Evolutionary conservation across 2,888 invertebrate genomes (phyloP).

Genomic region (Lumbricus terrestris): DNA sequence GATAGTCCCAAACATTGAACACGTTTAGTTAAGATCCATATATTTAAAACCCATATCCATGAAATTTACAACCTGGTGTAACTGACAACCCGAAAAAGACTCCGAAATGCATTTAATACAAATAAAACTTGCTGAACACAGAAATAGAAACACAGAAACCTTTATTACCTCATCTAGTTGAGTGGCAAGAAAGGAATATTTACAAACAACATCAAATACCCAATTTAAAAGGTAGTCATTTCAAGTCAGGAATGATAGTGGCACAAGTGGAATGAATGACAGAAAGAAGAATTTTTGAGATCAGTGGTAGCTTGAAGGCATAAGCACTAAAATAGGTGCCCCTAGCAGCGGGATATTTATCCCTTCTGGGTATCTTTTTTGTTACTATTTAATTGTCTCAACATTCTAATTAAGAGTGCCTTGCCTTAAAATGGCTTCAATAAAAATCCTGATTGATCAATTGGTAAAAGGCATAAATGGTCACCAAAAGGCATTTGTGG

Average conservation of each 20-base stretch:
- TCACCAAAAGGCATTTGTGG: background rate
- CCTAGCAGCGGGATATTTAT: too few relatives aligned
- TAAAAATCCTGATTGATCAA: too few relatives aligned
- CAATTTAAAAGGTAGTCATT: background rate
- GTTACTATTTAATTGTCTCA: too few relatives aligned
- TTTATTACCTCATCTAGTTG: background rate
- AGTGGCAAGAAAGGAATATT: background rate
- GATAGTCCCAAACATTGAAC: background rate
- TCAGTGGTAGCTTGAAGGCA: background rate
- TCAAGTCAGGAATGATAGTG: background rate
- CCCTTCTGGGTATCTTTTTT: too few relatives aligned
- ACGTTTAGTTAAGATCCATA: background rate
- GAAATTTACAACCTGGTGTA: background rate
- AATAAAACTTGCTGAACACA: background rate
- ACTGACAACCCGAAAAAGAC: too few relatives aligned
- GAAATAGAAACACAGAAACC: background rate
- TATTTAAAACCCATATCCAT: background rate
- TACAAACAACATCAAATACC: background rate
- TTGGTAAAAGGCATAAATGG: too few relatives aligned
- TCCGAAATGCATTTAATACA: too few relatives aligned
- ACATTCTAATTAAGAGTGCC: too few relatives aligned
- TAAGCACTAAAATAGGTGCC: too few relatives aligned
- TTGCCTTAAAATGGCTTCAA: too few relatives aligned
- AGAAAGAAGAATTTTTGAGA: background rate
- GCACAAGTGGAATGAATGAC: background rate